Evolutionary conservation across 1,140 invertebrate genomes (phyloP), one percentile per base, ranked within the genome.

Genomic region (Trachelipus rathkii): DNA sequence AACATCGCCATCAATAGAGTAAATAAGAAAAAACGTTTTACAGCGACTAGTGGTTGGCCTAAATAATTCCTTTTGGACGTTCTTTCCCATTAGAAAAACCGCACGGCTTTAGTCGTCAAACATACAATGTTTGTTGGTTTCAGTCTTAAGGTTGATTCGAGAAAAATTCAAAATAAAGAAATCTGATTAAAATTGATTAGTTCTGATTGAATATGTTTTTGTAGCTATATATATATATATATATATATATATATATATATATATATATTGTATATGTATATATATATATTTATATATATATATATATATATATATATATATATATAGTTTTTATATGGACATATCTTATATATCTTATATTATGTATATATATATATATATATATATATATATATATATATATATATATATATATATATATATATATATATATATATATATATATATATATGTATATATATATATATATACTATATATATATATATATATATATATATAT

Each of bases 371-470:
- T n/a, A n/a, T n/a, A n/a, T n/a, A n/a, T n/a, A n/a, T 15, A 50
- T 50, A 50, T 50, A 50, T 50, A 50, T 50, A 50, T 50, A 19
- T 69, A 69, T 24, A 24, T 69, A 69, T n/a, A 19, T 69, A 24
- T 19, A 69, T 69, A 24, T 69, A 19, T 19, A 19, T 69, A 24
- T 69, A 10, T 69, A 19, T 69, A 19, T 69, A 21, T 9, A 50
- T 15, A 15, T 50, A 50, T 15, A 15, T 10, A 50, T 10, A 60
- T 60, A 60, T 60, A 15, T 60, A 60, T 60, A 60, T 60, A 60
- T 60, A 60, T 60, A 60, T 60, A 60, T 60, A 33, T 33, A 33
- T 33, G 6, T 33, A 60, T 19, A 60, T 19, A 60, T 19, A 60
- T 19, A 60, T 19, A 60, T 19, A 60, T 19, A 60, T 19, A 60